Evolutionary conservation across 2,888 invertebrate species (phyloP).

Genomic region (Acleris cristana): DNA sequence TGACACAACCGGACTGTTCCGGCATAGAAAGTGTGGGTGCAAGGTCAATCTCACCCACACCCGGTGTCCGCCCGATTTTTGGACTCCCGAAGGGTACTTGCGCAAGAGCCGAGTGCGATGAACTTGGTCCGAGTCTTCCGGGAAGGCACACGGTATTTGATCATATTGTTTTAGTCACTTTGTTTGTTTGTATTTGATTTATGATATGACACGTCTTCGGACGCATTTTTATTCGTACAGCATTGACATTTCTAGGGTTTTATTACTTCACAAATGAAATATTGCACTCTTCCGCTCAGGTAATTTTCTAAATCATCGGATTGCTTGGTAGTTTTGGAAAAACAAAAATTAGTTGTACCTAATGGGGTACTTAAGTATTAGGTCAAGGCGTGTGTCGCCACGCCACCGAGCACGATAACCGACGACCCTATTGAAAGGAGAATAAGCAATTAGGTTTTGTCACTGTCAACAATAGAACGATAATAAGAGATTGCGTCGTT

Average conservation of each 20-base stretch:
- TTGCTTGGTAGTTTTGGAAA: too few relatives aligned
- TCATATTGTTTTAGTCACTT: constrained; percentile 18
- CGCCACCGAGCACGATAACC: constrained; percentile 13
- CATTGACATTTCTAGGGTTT: too few relatives aligned
- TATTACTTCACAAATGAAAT: too few relatives aligned
- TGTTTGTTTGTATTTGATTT: constrained; percentile 5
- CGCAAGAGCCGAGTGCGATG: constrained; percentile 55
- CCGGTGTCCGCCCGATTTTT: constrained; percentile 25
- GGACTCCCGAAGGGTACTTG: constrained; percentile 23
- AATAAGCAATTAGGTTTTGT: constrained; percentile 24
- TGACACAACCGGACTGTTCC: constrained; percentile 10
- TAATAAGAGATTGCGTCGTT: constrained; percentile 20
- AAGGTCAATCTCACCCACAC: constrained; percentile 32
- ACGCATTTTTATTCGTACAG: too few relatives aligned
- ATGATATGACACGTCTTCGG: background rate
- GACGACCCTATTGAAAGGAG: constrained; percentile 21
- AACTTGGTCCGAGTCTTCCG: constrained; percentile 51
- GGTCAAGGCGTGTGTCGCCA: constrained; percentile 20
- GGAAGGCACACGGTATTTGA: constrained; percentile 16
- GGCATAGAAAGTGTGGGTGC: constrained; percentile 36
- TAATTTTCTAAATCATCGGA: too few relatives aligned
- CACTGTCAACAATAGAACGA: constrained; percentile 25
- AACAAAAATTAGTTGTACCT: too few relatives aligned
- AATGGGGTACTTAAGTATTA: background rate
- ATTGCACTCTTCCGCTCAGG: too few relatives aligned